Percentiles rank a stretch among this genome's conserved stretches.
Conservation (phyloP, 2,888 invertebrate genomes). For the Conchocele bisecta region DNA sequence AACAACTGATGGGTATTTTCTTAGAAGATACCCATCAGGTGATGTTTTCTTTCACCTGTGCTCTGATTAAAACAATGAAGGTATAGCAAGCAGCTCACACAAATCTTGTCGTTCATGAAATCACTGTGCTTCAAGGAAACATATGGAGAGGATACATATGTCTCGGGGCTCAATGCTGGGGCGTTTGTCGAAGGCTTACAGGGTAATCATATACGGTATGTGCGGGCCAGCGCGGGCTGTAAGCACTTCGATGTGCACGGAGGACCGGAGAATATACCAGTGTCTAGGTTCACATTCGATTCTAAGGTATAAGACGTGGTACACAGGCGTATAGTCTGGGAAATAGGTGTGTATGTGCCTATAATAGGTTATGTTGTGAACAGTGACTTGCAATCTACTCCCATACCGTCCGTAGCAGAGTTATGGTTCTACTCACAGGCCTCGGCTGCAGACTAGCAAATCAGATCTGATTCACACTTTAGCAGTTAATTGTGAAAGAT, state of each 20-base stretch:
- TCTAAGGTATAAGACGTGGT: not conserved
- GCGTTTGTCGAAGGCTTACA: constrained; percentile 79
- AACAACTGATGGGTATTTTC: too few species aligned
- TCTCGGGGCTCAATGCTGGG: constrained; percentile 68
- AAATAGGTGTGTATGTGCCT: not conserved
- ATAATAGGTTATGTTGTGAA: not conserved
- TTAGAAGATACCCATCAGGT: too few species aligned
- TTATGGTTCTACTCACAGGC: too few species aligned
- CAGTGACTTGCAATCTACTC: not conserved
- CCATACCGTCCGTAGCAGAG: not conserved
- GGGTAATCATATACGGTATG: constrained; percentile 72
- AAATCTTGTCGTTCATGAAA: too few species aligned
- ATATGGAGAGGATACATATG: constrained; percentile 44
- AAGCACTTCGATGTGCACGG: constrained; percentile 77
- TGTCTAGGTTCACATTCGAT: constrained; percentile 52
- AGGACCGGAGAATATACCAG: constrained; percentile 78
- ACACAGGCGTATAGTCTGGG: not conserved
- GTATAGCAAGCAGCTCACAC: too few species aligned
- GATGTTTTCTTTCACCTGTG: too few species aligned
- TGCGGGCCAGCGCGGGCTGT: constrained; percentile 77
- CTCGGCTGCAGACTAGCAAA: too few species aligned
- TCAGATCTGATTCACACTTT: too few species aligned
- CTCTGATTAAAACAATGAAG: too few species aligned
- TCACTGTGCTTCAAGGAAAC: constrained; percentile 37
- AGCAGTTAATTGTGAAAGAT: too few species aligned